phyloP scores from a whole-genome alignment of 1,140 invertebrate genomes.

The Diachasma alloeum region DNA sequence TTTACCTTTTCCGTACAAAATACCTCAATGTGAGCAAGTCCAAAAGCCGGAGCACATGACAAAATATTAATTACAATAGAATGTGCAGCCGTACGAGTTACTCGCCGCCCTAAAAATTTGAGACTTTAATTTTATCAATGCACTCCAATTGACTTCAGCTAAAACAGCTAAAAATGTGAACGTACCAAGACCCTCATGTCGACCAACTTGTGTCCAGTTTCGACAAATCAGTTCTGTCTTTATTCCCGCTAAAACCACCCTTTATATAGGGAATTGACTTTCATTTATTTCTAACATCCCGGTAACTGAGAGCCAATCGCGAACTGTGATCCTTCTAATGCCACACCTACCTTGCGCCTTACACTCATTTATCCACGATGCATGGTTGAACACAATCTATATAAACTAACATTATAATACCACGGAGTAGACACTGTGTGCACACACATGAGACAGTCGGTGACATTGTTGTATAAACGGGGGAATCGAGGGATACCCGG shows the following conservation, averaged over 20 bases:
- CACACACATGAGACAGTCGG: not conserved
- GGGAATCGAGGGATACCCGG: not conserved
- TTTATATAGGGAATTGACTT: slow-evolving; percentile 66
- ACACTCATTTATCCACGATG: slow-evolving; percentile 44
- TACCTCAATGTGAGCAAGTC: too few species aligned
- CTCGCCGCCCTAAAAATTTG: too few species aligned
- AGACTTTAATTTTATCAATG: not conserved
- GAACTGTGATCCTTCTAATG: slow-evolving; percentile 43
- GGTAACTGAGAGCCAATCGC: slow-evolving; percentile 56
- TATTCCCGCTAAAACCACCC: slow-evolving; percentile 56
- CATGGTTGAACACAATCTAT: slow-evolving; percentile 18
- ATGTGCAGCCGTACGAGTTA: too few species aligned
- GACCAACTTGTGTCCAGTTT: slow-evolving; percentile 41
- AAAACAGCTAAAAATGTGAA: slow-evolving; percentile 19
- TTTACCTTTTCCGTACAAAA: too few species aligned
- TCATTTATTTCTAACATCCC: slow-evolving; percentile 59
- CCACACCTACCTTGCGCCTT: slow-evolving; percentile 54
- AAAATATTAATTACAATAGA: too few species aligned
- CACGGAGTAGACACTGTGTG: slow-evolving; percentile 32
- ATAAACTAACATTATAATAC: slow-evolving; percentile 50
- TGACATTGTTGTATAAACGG: slow-evolving; percentile 17
- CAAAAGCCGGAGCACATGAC: too few species aligned
- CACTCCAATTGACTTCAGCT: not conserved
- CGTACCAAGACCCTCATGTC: slow-evolving; percentile 61
- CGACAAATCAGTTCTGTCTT: slow-evolving; percentile 51